phyloP scores from a whole-genome alignment of 2,797 vertebrate genomes.

The Acanthis flammea region DNA sequence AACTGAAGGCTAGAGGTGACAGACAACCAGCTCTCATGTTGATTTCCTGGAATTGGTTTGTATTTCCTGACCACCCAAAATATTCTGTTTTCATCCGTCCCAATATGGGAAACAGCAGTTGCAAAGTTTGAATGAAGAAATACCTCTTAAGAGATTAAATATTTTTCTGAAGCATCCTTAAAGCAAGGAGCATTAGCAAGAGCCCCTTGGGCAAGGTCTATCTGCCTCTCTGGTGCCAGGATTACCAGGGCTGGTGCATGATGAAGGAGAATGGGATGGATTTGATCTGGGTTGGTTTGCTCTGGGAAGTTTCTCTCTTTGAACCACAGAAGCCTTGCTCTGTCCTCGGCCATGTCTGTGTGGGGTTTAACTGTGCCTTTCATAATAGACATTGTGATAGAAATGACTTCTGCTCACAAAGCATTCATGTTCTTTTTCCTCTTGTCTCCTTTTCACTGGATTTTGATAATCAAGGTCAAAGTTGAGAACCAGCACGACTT shows the following conservation, averaged over 20 bases:
- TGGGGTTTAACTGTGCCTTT: neutral
- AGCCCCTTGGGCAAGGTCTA: neutral
- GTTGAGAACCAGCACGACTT: conserved; percentile 93
- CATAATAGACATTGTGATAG: neutral
- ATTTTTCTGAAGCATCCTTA: neutral
- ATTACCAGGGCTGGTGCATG: neutral
- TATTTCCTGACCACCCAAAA: neutral
- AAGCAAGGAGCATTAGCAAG: neutral
- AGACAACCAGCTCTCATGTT: neutral
- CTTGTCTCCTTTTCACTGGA: neutral
- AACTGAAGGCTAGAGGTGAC: neutral
- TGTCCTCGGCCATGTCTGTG: neutral
- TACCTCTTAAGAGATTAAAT: neutral
- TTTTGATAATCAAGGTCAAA: conserved; percentile 84
- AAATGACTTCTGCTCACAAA: neutral
- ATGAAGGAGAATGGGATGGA: neutral
- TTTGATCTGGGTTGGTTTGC: neutral
- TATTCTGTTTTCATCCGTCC: neutral
- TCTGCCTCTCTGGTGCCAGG: neutral
- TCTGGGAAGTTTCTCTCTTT: neutral
- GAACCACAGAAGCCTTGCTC: neutral
- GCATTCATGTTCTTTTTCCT: neutral
- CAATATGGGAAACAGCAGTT: neutral
- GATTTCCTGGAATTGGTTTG: neutral
- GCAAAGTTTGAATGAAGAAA: neutral